Conservation (phyloP, 2,888 invertebrate species). For the Aphidoletes aphidimyza region DNA sequence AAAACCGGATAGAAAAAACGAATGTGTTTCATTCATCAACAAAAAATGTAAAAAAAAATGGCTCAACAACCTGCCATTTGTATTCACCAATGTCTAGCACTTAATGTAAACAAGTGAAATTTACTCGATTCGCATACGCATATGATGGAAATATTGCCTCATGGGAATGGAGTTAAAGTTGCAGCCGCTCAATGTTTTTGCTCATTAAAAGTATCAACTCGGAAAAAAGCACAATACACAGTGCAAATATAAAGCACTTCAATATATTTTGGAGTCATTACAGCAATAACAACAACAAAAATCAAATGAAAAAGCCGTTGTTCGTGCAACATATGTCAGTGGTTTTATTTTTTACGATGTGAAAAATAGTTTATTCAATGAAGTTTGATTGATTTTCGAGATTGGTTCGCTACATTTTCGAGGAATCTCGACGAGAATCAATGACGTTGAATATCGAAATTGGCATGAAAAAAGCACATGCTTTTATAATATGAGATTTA, state of each 20-base stretch:
- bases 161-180: not conserved
- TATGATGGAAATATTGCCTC: not conserved
- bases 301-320: too few species aligned
- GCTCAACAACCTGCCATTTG: not conserved
- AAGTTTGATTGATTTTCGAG: not conserved
- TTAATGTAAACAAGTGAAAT: constrained; percentile 27
- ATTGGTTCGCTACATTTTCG: too few species aligned
- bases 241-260: not conserved
- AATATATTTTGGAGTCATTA: not conserved
- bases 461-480: too few species aligned
- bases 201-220: not conserved
- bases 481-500: too few species aligned
- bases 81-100: not conserved
- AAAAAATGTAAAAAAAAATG: not conserved
- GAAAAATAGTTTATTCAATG: not conserved
- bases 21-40: not conserved
- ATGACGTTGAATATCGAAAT: too few species aligned
- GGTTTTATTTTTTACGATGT: not conserved
- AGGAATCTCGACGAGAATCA: too few species aligned
- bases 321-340: not conserved
- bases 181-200: not conserved
- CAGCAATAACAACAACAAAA: not conserved
- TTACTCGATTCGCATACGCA: not conserved
- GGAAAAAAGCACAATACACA: not conserved
- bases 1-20: not conserved